Evolutionary conservation across 2,888 invertebrate species (phyloP).

Genomic region (Gisinianus flammeolus): DNA sequence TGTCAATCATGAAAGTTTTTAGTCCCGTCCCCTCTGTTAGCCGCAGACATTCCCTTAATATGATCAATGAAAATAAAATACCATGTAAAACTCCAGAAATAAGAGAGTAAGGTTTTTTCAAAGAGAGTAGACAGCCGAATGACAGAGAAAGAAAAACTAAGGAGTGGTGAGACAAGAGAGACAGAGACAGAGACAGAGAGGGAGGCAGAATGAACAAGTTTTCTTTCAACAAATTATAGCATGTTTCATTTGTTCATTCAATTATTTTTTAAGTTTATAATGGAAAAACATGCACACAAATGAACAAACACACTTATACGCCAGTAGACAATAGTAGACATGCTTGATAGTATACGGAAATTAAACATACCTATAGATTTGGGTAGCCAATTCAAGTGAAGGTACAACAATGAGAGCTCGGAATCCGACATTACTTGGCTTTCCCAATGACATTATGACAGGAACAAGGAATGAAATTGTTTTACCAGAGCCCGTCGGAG

Average conservation of each 20-base stretch:
- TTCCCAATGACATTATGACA: conserved; percentile 76
- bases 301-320: neutral
- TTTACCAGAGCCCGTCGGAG: conserved; percentile 97
- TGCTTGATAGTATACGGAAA: too few relatives aligned
- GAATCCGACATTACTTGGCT: conserved; percentile 74
- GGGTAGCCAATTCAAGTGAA: conserved; percentile 90
- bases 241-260: too few relatives aligned
- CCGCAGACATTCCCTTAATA: conserved; percentile 72
- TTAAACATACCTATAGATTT: conserved; percentile 76
- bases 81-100: conserved; percentile 7
- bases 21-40: conserved; percentile 77
- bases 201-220: neutral
- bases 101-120: neutral
- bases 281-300: neutral
- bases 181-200: conserved; percentile 4
- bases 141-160: conserved; percentile 8
- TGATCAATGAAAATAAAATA: conserved; percentile 17
- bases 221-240: too few relatives aligned
- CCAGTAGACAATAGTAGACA: neutral
- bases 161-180: neutral
- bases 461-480: conserved; percentile 94
- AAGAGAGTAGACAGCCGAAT: neutral
- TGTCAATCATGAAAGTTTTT: conserved; percentile 78
- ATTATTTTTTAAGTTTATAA: neutral
- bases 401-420: conserved; percentile 89